phyloP scores from a whole-genome alignment of 2,797 vertebrate genomes.

The Rachycentron canadum region DNA sequence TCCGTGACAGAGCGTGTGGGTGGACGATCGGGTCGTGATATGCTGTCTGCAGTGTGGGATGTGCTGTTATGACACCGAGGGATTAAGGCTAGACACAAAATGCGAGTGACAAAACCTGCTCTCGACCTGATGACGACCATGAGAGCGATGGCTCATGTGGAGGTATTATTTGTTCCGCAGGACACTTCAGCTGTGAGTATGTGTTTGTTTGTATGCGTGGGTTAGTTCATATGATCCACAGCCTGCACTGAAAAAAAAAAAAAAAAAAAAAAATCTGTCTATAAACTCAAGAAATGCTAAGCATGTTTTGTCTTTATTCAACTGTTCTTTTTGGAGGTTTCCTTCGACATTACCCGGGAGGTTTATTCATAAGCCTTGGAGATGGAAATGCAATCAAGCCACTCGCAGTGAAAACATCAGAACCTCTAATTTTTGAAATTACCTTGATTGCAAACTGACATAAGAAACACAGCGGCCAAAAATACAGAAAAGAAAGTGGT shows the following conservation, averaged over 20 bases:
- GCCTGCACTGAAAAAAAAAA: slow-evolving; percentile 12
- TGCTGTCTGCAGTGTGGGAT: slow-evolving; percentile 62
- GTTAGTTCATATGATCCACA: not conserved
- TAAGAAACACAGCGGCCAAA: slow-evolving; percentile 11
- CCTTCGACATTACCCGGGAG: slow-evolving; percentile 8
- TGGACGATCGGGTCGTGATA: slow-evolving; percentile 46
- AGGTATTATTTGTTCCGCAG: slow-evolving; percentile 28
- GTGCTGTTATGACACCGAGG: slow-evolving; percentile 51
- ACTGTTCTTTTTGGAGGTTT: not conserved
- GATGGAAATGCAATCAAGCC: slow-evolving; percentile 57
- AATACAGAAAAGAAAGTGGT: slow-evolving; percentile 1
- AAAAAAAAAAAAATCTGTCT: not conserved
- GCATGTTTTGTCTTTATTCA: not conserved
- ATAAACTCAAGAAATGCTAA: not conserved
- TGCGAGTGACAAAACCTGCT: slow-evolving; percentile 59
- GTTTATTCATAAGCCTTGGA: slow-evolving; percentile 25
- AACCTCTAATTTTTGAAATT: slow-evolving; percentile 33
- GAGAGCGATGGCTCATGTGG: slow-evolving; percentile 30
- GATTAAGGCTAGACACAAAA: slow-evolving; percentile 31
- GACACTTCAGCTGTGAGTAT: slow-evolving; percentile 4
- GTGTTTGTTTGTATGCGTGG: not conserved
- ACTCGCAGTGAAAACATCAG: slow-evolving; percentile 26
- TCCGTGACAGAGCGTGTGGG: slow-evolving; percentile 38
- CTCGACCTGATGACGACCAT: slow-evolving; percentile 35
- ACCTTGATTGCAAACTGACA: slow-evolving; percentile 37